These are phyloP conservation scores for Platycheirus albimanus DNA, from an alignment of 2,888 invertebrate species.

Conservation along the genomic window DNA sequence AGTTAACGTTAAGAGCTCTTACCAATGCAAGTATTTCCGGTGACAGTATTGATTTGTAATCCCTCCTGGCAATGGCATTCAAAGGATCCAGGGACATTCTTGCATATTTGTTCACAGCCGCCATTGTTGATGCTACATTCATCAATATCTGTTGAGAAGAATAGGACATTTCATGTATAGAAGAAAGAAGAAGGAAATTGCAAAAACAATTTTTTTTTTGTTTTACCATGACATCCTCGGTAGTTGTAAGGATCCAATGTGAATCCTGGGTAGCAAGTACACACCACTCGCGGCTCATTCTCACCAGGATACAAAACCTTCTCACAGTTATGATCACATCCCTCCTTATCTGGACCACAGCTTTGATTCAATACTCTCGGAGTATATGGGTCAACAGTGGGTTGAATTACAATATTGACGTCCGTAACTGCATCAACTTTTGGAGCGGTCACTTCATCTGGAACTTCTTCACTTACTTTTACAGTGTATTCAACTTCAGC, in stretches of 20 bases:
- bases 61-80: slow-evolving; percentile 84
- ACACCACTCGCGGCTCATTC: slow-evolving; percentile 80
- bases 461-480: slow-evolving; percentile 43
- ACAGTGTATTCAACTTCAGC: slow-evolving; percentile 40
- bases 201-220: too few species aligned
- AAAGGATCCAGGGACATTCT: slow-evolving; percentile 85
- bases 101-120: slow-evolving; percentile 84
- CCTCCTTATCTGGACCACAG: slow-evolving; percentile 82
- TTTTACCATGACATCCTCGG: slow-evolving; percentile 80
- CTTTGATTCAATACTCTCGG: slow-evolving; percentile 78
- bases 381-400: slow-evolving; percentile 78
- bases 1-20: slow-evolving; percentile 74
- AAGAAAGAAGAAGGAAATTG: too few species aligned
- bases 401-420: slow-evolving; percentile 75
- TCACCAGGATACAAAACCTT: slow-evolving; percentile 81
- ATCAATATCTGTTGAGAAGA: slow-evolving; percentile 83
- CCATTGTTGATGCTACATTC: slow-evolving; percentile 84
- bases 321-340: slow-evolving; percentile 84
- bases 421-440: slow-evolving; percentile 74
- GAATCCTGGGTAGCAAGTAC: slow-evolving; percentile 82
- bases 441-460: slow-evolving; percentile 32
- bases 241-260: slow-evolving; percentile 82
- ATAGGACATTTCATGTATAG: background rate
- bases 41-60: slow-evolving; percentile 82
- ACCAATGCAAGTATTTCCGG: slow-evolving; percentile 84